Conservation (phyloP, 2,797 vertebrate species). For the Cygnus olor region DNA sequence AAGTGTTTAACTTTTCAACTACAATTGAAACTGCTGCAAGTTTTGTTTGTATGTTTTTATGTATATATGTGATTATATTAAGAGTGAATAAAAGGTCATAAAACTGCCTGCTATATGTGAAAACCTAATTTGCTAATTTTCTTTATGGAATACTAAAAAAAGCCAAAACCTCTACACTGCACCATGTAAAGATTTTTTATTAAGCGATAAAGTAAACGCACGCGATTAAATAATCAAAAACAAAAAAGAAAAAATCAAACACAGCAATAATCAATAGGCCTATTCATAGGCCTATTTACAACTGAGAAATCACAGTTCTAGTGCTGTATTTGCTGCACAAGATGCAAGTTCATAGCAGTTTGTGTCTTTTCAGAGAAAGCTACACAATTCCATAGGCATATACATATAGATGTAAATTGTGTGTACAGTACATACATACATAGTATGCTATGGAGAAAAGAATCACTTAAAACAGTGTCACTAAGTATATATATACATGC, state of each 20-base stretch:
- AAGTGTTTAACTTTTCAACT: neutral
- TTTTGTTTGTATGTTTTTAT: neutral
- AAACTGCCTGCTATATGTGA: neutral
- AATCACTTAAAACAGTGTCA: constrained; percentile 18
- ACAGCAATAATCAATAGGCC: neutral
- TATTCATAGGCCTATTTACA: constrained; percentile 11
- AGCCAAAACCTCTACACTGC: neutral
- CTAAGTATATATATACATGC: neutral
- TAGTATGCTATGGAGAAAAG: constrained; percentile 38
- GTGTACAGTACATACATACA: neutral
- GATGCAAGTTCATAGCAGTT: constrained; percentile 17
- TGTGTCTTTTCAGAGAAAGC: constrained; percentile 46
- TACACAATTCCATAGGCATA: neutral
- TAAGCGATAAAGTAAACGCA: constrained; percentile 8
- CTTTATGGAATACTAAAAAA: neutral
- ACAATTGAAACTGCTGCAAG: neutral
- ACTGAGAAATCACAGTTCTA: constrained; percentile 27
- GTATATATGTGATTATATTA: neutral
- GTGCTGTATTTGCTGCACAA: constrained; percentile 28
- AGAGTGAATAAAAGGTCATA: neutral
- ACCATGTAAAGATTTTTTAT: constrained; percentile 22
- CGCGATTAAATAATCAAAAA: constrained; percentile 10
- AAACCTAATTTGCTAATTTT: neutral
- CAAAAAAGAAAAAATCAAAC: neutral
- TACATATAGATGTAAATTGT: constrained; percentile 50